Base-by-base conservation (phyloP, 2,888 invertebrate genomes). In the Himalopsyche kuldschensis region DNA sequence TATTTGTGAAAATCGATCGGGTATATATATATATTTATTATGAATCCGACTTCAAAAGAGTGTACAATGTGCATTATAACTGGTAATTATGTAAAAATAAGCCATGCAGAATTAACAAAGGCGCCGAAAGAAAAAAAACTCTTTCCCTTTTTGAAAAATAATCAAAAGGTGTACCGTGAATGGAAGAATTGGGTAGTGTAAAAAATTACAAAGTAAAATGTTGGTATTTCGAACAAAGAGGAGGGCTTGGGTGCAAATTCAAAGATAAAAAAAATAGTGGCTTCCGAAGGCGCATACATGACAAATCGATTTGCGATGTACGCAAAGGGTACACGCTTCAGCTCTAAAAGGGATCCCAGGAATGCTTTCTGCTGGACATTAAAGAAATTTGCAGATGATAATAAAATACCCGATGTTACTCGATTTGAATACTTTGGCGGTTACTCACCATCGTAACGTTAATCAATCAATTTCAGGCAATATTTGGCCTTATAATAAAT, bases 221-320 rank as follows among this genome's bases (percentile, higher is more conserved):
- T 47, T 47, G 79, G 46, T 48, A 48, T 46, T 79, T 48, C 10
- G 48, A 79, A 79, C 79, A 79, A 79, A 48, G 79, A 15, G 17
- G 27, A 31, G 32, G 27, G 24, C 17, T 20, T 27, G 69, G 69
- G 69, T 69, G 69, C 69, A 69, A 69, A 69, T 69, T 69, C 69
- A 30, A 69, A 27, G 69, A 27, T 69, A 27, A 69, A 69, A 63
- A 63, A 69, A 27, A 27, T 27, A 15, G 27, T 69, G 11, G 69
- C 69, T 69, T 69, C 55, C 69, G 69, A 69, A 69, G 24, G 69
- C 8, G 78, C 27, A 78, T 48, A 82, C 82, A 79, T 79, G 79
- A 79, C 82, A 79, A 82, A 82, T 82, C 82, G 82, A 82, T 82
- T 82, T 79, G 82, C 82, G 35, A 77, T 78, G 82, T 24, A 82